Evolutionary conservation across 2,797 vertebrate species (phyloP).

Genomic region (Takifugu ocellatus): DNA sequence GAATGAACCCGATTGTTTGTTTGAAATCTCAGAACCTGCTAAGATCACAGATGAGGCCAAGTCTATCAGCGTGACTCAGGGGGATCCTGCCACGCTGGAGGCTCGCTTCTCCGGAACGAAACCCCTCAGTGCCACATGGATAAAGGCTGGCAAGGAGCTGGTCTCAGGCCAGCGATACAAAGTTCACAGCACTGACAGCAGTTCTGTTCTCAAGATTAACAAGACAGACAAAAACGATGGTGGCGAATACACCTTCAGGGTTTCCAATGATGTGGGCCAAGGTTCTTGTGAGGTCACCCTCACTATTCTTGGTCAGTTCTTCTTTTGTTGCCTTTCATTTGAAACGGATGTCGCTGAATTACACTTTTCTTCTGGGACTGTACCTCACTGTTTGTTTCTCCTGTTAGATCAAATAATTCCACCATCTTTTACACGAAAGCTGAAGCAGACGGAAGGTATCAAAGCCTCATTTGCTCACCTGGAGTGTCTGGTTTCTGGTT

Average conservation of each 20-base stretch:
- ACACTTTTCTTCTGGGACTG: slow-evolving; percentile 1
- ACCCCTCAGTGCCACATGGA: slow-evolving; percentile 87
- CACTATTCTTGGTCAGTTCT: slow-evolving; percentile 88
- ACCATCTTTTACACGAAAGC: slow-evolving; percentile 93
- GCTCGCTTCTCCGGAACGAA: slow-evolving; percentile 93
- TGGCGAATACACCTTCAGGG: slow-evolving; percentile 89
- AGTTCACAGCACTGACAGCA: slow-evolving; percentile 85
- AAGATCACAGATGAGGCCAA: slow-evolving; percentile 89
- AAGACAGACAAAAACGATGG: slow-evolving; percentile 86
- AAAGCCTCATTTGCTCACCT: slow-evolving; percentile 92
- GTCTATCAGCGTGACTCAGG: slow-evolving; percentile 93
- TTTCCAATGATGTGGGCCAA: slow-evolving; percentile 91
- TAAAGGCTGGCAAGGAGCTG: slow-evolving; percentile 86
- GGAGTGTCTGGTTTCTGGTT: slow-evolving; percentile 94
- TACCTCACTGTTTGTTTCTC: slow-evolving; percentile 33
- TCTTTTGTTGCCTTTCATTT: not conserved
- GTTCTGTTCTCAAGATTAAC: slow-evolving; percentile 88
- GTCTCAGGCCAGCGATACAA: slow-evolving; percentile 85
- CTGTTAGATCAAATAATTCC: slow-evolving; percentile 94
- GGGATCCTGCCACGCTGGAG: slow-evolving; percentile 93
- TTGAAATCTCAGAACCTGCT: slow-evolving; percentile 86
- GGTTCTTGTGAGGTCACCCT: slow-evolving; percentile 87
- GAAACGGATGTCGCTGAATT: no score
- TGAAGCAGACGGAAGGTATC: slow-evolving; percentile 92
- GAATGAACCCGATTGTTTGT: slow-evolving; percentile 23